These are phyloP conservation scores for Rotaria sp. DNA, from an alignment of 2,888 invertebrate genomes.

Conservation along the genomic window DNA sequence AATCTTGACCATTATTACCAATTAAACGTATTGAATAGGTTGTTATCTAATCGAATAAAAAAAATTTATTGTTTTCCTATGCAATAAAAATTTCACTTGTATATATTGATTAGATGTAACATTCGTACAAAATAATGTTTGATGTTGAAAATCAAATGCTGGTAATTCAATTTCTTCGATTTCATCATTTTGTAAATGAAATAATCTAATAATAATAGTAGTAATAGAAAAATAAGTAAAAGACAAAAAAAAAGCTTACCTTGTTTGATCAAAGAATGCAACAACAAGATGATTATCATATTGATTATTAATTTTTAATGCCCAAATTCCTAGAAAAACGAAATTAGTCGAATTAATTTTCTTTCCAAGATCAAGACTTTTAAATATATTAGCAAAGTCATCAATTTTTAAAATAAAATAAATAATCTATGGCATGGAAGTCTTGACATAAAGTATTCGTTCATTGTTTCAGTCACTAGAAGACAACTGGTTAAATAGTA, in stretches of 20 bases:
- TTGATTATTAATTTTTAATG: constrained; percentile 65
- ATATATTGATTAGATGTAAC: constrained; percentile 74
- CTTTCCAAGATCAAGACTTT: no score
- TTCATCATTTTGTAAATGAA: constrained; percentile 66
- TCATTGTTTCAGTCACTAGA: no score
- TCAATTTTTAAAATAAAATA: no score
- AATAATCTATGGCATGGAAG: no score
- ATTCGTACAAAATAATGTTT: constrained; percentile 88
- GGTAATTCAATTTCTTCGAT: constrained; percentile 90
- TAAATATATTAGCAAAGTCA: no score
- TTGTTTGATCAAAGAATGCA: constrained; percentile 91
- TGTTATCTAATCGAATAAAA: constrained; percentile 60
- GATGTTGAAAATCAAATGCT: constrained; percentile 81
- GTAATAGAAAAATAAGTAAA: background rate
- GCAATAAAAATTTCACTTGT: constrained; percentile 55
- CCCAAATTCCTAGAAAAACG: constrained; percentile 71
- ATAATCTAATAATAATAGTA: background rate
- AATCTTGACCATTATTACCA: constrained; percentile 44
- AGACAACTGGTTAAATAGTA: no score
- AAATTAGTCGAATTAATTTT: no score
- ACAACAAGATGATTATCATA: constrained; percentile 81
- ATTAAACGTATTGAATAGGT: constrained; percentile 68
- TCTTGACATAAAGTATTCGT: no score
- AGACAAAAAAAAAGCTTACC: constrained; percentile 54
- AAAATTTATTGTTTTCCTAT: background rate